Conservation (phyloP, 2,888 invertebrate genomes). For the Cephus nigrinus region DNA sequence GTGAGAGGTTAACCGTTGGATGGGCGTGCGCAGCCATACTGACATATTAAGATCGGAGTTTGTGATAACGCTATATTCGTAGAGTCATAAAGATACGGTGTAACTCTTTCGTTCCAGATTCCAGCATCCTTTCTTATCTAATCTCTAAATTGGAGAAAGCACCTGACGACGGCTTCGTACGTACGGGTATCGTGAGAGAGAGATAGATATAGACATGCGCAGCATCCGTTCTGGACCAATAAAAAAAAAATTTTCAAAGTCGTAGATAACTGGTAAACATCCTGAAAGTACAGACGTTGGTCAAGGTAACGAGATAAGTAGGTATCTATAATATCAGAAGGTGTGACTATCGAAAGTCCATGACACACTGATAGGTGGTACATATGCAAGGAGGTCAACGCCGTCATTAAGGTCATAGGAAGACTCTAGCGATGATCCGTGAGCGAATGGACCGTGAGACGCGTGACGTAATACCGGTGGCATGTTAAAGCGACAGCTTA, state of each 20-base stretch:
- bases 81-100: conserved; percentile 46
- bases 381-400: background rate
- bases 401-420: background rate
- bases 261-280: background rate
- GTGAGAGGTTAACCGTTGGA: conserved; percentile 11
- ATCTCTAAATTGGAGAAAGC: background rate
- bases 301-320: conserved; percentile 41
- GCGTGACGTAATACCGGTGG: background rate
- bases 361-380: background rate
- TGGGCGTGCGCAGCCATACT: conserved; percentile 25
- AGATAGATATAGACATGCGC: too few species aligned
- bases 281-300: conserved; percentile 42
- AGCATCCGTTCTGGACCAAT: background rate
- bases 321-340: background rate
- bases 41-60: conserved; percentile 52
- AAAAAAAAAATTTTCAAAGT: background rate
- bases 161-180: background rate
- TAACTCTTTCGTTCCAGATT: conserved; percentile 40
- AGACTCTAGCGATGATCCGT: background rate
- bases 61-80: conserved; percentile 42
- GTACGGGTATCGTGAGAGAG: too few species aligned
- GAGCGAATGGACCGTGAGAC: background rate
- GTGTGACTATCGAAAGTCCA: background rate
- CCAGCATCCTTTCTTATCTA: conserved; percentile 12
- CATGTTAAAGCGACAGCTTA: background rate